These are phyloP conservation scores for Ruditapes philippinarum DNA, from an alignment of 1,140 invertebrate species.

Conservation along the genomic window DNA sequence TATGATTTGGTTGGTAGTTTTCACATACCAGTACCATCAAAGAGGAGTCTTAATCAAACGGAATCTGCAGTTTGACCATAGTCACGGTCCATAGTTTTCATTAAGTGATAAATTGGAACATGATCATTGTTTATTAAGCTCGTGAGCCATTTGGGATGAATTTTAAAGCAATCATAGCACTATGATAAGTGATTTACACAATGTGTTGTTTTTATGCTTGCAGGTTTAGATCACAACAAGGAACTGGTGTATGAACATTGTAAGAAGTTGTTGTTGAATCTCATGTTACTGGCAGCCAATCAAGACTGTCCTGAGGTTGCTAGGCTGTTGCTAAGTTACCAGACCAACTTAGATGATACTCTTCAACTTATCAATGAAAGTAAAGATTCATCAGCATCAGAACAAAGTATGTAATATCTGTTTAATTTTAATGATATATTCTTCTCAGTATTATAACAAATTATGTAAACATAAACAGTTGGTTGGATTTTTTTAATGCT, in stretches of 20 bases:
- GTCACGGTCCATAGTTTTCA: background rate
- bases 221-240: slow-evolving; percentile 91
- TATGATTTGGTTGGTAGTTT: too few species aligned
- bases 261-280: slow-evolving; percentile 95
- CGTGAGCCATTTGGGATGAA: too few species aligned
- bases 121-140: too few species aligned
- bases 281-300: slow-evolving; percentile 95
- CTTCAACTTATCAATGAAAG: slow-evolving; percentile 79
- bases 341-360: slow-evolving; percentile 85
- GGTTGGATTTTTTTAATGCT: too few species aligned
- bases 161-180: too few species aligned
- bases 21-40: too few species aligned
- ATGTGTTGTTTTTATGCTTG: background rate
- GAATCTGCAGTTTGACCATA: too few species aligned
- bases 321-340: slow-evolving; percentile 93
- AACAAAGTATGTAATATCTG: slow-evolving; percentile 50
- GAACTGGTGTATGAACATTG: slow-evolving; percentile 97
- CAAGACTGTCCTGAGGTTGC: slow-evolving; percentile 97
- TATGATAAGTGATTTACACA: too few species aligned
- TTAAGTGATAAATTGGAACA: background rate
- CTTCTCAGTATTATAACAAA: too few species aligned
- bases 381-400: slow-evolving; percentile 71
- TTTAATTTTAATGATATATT: too few species aligned
- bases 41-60: too few species aligned
- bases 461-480: too few species aligned